These are phyloP conservation scores for Chinchilla lanigera DNA, from an alignment of 2,113 vertebrate genomes.

Conservation along the genomic window DNA sequence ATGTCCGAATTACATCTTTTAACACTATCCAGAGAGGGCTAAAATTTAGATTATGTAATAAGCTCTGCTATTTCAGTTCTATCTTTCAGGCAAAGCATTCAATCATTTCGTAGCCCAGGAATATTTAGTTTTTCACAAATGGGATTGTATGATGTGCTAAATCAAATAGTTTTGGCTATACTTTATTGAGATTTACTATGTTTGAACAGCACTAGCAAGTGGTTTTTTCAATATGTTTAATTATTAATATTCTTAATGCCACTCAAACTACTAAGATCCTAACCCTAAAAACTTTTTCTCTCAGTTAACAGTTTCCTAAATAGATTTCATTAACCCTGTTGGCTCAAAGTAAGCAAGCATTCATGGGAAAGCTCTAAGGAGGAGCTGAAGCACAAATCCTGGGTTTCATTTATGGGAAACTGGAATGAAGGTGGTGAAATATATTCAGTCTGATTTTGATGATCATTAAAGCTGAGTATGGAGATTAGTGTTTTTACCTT, in stretches of 20 bases:
- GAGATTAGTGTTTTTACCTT: constrained; percentile 10
- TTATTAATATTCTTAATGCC: neutral
- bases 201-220: neutral
- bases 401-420: neutral
- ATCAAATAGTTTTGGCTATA: neutral
- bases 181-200: neutral
- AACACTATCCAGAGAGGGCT: neutral
- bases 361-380: neutral
- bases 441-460: constrained; percentile 24
- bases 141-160: neutral
- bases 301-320: constrained; percentile 39
- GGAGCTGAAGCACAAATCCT: neutral
- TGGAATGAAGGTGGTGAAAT: neutral
- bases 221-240: neutral
- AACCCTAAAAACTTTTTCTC: neutral
- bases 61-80: neutral
- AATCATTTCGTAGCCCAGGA: neutral
- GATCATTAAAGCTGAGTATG: neutral
- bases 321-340: constrained; percentile 30
- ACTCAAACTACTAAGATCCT: neutral
- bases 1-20: neutral
- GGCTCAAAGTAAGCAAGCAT: constrained; percentile 3
- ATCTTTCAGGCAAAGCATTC: neutral
- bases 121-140: neutral
- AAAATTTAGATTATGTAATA: constrained; percentile 39